Evolutionary conservation across 2,113 vertebrate genomes (phyloP).

Genomic region (Caretta caretta): DNA sequence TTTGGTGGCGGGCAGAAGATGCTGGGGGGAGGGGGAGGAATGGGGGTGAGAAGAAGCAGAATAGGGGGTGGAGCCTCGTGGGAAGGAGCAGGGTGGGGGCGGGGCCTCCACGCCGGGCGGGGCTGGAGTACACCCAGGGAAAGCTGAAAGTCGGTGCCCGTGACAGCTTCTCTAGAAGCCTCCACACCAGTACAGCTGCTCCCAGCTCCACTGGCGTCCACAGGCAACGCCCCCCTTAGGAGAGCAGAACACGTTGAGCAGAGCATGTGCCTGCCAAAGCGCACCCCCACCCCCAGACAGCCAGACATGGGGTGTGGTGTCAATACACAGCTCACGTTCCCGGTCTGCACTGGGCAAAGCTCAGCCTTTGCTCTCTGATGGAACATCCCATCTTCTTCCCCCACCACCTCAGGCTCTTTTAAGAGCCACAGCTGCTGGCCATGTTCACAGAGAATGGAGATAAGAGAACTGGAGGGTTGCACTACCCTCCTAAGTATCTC

Average conservation of each 20-base stretch:
- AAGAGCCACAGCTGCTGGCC: not conserved
- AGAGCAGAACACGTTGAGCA: not conserved
- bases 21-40: too few species aligned
- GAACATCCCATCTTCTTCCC: not conserved
- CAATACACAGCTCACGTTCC: not conserved
- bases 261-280: not conserved
- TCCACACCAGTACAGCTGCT: not conserved
- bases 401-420: not conserved
- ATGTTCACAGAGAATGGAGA: not conserved
- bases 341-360: not conserved
- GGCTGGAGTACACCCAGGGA: too few species aligned
- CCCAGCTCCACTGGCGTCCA: not conserved
- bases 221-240: not conserved
- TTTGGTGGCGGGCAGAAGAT: too few species aligned
- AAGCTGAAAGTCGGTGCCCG: too few species aligned
- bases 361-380: not conserved
- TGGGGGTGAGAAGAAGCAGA: too few species aligned
- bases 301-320: not conserved
- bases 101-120: too few species aligned
- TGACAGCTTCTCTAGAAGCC: too few species aligned
- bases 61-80: too few species aligned
- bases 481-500: not conserved
- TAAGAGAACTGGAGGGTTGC: accelerated
- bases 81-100: too few species aligned
- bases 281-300: too few species aligned